Evolutionary conservation across 2,888 invertebrate genomes (phyloP), one percentile per base, ranked within the genome.

Genomic region (Archaeoteleia sp.): DNA sequence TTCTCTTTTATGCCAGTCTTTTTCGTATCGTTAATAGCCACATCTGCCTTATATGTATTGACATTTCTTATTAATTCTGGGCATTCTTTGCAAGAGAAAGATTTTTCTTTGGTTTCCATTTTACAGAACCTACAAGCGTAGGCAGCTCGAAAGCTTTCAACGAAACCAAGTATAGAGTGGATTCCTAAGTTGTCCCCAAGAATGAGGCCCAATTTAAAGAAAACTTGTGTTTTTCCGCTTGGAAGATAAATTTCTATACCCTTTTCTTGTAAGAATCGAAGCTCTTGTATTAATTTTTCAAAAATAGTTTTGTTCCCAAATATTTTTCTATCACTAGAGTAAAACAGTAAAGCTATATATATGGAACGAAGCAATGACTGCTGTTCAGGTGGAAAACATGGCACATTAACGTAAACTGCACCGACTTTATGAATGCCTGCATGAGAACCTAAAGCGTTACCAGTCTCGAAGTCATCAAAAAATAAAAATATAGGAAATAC

Each of bases 161-260:
- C 34, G 6, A 54, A 54, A 9, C 43, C 43, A 12, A 54, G 25
- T 4, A 54, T 54, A 1, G 54, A 54, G n/a, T 54, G 54, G 12
- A 54, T 29, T 1, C 54, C 43, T 10, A 65, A 46, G 39, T 72
- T 71, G 35, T 74, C 72, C 6, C 65, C 72, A 13, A 67, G 23
- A 39, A 53, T 42, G 1, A 53, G n/a, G 27, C 40, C 34, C 30
- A 54, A 20, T 43, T 42, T 54, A n/a, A 54, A 54, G 32, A 13
- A 54, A 32, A 43, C 12, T 2, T n/a, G 8, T 12, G 0, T 27
- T n/a, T 6, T 8, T 7, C 8, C 14, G n/a, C 10, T 9, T 1
- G 30, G 9, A 1, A 34, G 17, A 7, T 23, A 20, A 13, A 54
- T 20, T 1, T 9, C 7, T n/a, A 54, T 54, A 2, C 42, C 54